Percentiles rank a stretch among this genome's conserved stretches.
Evolutionary conservation across 2,113 vertebrate species (phyloP).

Genomic region (Trogon melanurus): DNA sequence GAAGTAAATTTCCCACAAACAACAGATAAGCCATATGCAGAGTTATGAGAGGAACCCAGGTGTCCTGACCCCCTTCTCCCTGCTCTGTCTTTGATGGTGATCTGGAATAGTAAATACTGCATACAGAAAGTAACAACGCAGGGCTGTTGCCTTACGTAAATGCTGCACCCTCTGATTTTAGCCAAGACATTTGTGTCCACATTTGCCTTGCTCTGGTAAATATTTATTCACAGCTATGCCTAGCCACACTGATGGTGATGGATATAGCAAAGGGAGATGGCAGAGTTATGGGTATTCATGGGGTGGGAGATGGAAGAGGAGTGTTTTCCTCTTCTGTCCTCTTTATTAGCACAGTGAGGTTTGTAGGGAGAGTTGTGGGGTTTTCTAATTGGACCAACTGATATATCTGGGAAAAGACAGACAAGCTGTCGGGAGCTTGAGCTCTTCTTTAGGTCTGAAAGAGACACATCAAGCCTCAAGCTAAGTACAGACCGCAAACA

Average conservation of each 20-base stretch:
- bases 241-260: not conserved
- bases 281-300: not conserved
- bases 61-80: not conserved
- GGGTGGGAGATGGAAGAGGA: not conserved
- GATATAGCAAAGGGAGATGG: not conserved
- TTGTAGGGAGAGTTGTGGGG: not conserved
- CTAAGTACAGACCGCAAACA: not conserved
- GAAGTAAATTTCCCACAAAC: not conserved
- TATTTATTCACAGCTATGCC: not conserved
- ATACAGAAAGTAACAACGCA: not conserved
- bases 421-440: not conserved
- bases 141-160: not conserved
- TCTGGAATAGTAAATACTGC: not conserved
- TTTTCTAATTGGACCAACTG: not conserved
- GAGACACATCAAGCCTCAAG: not conserved
- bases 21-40: not conserved
- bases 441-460: not conserved
- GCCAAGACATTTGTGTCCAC: not conserved
- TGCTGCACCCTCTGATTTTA: not conserved
- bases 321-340: not conserved
- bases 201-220: not conserved
- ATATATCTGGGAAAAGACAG: not conserved
- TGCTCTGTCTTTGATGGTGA: not conserved
- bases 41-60: not conserved
- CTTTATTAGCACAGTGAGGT: not conserved